Percentiles rank a stretch among this genome's conserved stretches.
Evolutionary conservation across 2,113 vertebrate genomes (phyloP).

Genomic region (Erythrocercus mccallii): DNA sequence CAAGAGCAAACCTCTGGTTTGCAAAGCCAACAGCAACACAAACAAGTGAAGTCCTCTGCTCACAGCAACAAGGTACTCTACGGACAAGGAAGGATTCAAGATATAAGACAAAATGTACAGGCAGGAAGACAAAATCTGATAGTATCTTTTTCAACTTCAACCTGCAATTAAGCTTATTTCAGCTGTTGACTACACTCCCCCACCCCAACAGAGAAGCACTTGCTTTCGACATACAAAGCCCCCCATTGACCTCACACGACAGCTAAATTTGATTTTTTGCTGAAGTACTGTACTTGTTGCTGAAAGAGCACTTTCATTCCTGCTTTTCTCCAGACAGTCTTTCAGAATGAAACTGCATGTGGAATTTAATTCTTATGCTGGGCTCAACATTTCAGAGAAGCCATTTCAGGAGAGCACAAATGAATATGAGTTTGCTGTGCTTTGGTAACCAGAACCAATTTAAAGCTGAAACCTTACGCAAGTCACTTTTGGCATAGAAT

Average conservation of each 20-base stretch:
- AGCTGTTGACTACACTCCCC: background rate
- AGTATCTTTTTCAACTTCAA: background rate
- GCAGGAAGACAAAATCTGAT: background rate
- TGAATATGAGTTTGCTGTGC: background rate
- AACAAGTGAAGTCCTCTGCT: background rate
- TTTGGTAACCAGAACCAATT: background rate
- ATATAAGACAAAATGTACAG: background rate
- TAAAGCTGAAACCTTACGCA: background rate
- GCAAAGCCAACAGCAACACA: background rate
- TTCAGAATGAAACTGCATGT: background rate
- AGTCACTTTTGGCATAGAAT: background rate
- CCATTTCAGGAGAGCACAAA: background rate
- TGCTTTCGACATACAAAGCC: constrained; percentile 6
- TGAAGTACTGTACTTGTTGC: constrained; percentile 27
- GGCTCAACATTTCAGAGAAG: background rate
- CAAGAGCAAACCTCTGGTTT: background rate
- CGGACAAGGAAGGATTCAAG: background rate
- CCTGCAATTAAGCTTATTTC: constrained; percentile 44
- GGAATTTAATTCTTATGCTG: background rate
- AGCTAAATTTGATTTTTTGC: constrained; percentile 45
- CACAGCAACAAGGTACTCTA: background rate
- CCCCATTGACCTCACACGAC: background rate
- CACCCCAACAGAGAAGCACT: background rate
- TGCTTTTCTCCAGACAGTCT: constrained; percentile 29
- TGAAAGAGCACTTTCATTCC: constrained; percentile 49